Evolutionary conservation across 2,797 vertebrate species (phyloP).

Genomic region (Artibeus lituratus): DNA sequence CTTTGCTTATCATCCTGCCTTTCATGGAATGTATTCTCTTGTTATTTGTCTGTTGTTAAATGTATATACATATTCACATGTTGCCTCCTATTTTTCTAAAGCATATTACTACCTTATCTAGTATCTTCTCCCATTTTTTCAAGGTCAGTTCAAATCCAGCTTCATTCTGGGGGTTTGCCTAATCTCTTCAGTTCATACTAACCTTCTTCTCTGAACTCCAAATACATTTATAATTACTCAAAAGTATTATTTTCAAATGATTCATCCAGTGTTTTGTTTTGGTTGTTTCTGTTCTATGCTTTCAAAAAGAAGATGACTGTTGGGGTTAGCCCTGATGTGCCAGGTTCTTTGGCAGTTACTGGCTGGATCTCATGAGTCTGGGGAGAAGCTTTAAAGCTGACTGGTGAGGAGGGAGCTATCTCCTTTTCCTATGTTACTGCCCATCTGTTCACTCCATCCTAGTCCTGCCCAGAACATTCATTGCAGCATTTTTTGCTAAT

Average conservation of each 20-base stretch:
- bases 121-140: not conserved
- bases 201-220: conserved; percentile 25
- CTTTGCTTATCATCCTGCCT: not conserved
- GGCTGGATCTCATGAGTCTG: not conserved
- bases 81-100: not conserved
- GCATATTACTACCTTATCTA: not conserved
- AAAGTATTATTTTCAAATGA: conserved; percentile 29
- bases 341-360: conserved; percentile 4
- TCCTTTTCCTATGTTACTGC: not conserved
- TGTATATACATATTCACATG: not conserved
- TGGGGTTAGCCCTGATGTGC: not conserved
- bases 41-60: not conserved
- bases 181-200: not conserved
- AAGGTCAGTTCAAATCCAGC: not conserved
- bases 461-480: not conserved
- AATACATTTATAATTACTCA: conserved; percentile 15
- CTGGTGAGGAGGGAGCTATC: not conserved
- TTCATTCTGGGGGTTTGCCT: not conserved
- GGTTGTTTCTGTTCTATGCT: not conserved
- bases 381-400: not conserved
- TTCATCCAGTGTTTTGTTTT: conserved; percentile 35
- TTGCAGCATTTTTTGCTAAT: not conserved
- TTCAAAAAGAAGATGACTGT: conserved; percentile 4
- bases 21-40: not conserved
- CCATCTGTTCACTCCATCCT: not conserved